Base-by-base conservation (phyloP, 2,888 invertebrate genomes). In the Hypena proboscidalis region DNA sequence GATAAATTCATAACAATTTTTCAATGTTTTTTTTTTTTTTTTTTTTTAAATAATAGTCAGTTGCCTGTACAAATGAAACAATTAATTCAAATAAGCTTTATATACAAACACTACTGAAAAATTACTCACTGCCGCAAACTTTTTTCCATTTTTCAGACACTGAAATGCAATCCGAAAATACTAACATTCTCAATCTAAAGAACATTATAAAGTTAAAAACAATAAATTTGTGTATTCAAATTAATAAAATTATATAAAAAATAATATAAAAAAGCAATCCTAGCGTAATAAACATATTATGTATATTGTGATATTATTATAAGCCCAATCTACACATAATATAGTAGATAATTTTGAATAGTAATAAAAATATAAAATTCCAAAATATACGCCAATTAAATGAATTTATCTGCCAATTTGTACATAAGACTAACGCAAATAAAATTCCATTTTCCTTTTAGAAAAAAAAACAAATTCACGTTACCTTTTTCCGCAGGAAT, bases 91-190 rank as follows among this genome's bases (percentile, higher is more conserved):
- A 83, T 78, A 64, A 64, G 66, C 84, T 58, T 52, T 74, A 74
- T 76, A 75, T 78, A 82, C 59, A 64, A 52, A 60, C 72, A 84
- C 80, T 80, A 84, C 74, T 41, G 46, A 65, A 74, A 73, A 76
- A 74, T 85, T 88, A 90, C 90, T 90, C 84, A 90, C 90, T 90
- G 81, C 90, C 90, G 85, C 83, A 90, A 73, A 90, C 76, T 85
- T 85, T 88, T 88, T 89, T 89, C 88, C 88, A 86, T 78, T 89
- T 89, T 59, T 90, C 90, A 82, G 89, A 87, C 85, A 85, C 88
- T 90, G 89, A 88, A 90, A 89, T 83, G 80, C 85, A 87, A 88
- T 84, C 70, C 74, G 78, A 88, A 83, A 83, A 72, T 34, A 71
- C 89, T 88, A 88, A 83, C 85, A 86, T 85, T 87, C 82, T 83